These are phyloP conservation scores for Dasypus novemcinctus DNA, from an alignment of 2,113 vertebrate genomes.

Conservation along the genomic window DNA sequence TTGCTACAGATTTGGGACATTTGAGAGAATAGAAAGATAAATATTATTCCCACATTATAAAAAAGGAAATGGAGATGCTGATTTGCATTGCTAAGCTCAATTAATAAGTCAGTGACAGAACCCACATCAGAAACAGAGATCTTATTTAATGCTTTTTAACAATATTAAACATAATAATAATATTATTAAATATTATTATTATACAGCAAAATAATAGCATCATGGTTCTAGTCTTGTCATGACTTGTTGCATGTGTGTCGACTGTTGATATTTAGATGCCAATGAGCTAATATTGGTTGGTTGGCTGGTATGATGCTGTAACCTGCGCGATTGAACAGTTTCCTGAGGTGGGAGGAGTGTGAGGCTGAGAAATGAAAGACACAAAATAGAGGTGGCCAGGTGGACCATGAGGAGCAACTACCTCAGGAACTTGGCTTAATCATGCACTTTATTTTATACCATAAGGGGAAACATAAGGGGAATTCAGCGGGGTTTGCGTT, in stretches of 20 bases:
- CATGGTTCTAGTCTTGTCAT: neutral
- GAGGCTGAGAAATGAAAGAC: too few species aligned
- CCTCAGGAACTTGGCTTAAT: too few species aligned
- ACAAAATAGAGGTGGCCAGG: too few species aligned
- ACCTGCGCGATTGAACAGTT: too few species aligned
- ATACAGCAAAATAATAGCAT: neutral
- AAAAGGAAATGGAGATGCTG: neutral
- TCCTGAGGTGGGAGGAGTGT: too few species aligned
- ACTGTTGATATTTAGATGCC: neutral
- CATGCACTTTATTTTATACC: too few species aligned
- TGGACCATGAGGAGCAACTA: too few species aligned
- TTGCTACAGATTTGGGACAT: neutral
- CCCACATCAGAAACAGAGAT: neutral
- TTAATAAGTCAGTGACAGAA: neutral
- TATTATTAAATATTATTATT: too few species aligned
- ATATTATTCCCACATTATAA: neutral
- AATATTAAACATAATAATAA: neutral
- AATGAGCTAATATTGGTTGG: neutral
- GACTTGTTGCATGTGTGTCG: neutral
- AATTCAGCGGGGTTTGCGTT: too few species aligned
- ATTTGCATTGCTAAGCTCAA: neutral
- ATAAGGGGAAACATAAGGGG: too few species aligned
- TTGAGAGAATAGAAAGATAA: neutral
- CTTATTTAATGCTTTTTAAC: neutral
- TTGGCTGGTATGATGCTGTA: neutral